These are phyloP conservation scores for Acromyrmex charruanus DNA, from an alignment of 1,140 invertebrate species.

Conservation along the genomic window DNA sequence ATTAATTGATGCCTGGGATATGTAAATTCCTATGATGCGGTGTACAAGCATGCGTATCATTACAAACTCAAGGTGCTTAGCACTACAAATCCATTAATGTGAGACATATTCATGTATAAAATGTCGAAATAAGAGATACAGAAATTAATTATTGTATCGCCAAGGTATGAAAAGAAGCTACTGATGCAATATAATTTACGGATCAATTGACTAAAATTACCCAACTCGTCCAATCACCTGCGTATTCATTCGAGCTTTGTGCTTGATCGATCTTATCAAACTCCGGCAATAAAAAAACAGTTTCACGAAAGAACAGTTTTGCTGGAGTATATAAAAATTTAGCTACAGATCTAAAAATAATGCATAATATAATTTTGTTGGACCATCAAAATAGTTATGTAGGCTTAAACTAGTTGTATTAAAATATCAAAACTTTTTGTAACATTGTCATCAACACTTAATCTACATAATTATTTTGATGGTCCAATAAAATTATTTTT, in stretches of 20 bases:
- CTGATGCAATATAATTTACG: not conserved
- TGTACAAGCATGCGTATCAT: conserved; percentile 59
- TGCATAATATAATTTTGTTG: too few relatives aligned
- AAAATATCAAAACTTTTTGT: too few relatives aligned
- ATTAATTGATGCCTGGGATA: conserved; percentile 61
- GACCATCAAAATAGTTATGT: too few relatives aligned
- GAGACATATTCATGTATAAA: conserved; percentile 28
- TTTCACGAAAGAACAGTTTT: too few relatives aligned
- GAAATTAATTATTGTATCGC: not conserved
- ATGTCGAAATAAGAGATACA: not conserved
- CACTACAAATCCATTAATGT: conserved; percentile 34
- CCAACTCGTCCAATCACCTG: not conserved
- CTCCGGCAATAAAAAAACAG: not conserved
- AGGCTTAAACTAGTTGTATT: too few relatives aligned
- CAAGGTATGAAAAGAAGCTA: not conserved
- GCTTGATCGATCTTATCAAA: not conserved
- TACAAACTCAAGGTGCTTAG: conserved; percentile 48
- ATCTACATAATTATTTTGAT: too few relatives aligned
- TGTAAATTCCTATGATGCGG: conserved; percentile 53
- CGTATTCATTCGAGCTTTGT: not conserved
- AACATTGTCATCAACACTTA: too few relatives aligned
- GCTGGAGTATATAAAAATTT: too few relatives aligned
- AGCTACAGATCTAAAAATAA: too few relatives aligned
- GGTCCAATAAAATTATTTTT: too few relatives aligned
- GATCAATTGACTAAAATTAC: conserved; percentile 35